phyloP scores from a whole-genome alignment of 2,113 vertebrate genomes.

The Ictidomys tridecemlineatus region DNA sequence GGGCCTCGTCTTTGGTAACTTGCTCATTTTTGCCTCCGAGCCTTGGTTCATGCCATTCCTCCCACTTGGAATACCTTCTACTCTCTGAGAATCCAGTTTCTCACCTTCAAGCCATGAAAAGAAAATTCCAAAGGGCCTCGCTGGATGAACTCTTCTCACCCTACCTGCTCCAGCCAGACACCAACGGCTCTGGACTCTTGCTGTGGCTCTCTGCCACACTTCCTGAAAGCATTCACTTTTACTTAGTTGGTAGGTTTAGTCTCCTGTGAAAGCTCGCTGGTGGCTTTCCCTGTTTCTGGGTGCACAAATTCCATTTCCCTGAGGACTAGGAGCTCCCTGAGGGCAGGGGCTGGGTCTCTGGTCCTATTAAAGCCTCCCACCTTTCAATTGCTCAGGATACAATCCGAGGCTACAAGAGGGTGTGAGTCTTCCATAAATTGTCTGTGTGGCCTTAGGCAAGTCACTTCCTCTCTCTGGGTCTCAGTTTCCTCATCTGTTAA shows the following conservation, averaged over 20 bases:
- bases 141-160: neutral
- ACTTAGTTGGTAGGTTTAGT: neutral
- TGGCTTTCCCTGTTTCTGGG: neutral
- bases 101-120: constrained; percentile 64
- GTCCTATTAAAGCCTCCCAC: neutral
- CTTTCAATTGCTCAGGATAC: neutral
- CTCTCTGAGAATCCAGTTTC: constrained; percentile 58
- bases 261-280: neutral
- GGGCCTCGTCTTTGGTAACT: neutral
- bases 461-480: constrained; percentile 66
- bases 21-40: constrained; percentile 40
- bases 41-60: constrained; percentile 29
- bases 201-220: neutral
- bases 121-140: constrained; percentile 9
- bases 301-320: neutral
- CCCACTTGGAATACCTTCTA: constrained; percentile 55
- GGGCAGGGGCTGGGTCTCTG: neutral
- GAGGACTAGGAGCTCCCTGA: neutral
- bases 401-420: neutral
- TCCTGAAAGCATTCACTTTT: neutral
- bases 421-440: neutral
- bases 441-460: constrained; percentile 56
- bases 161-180: neutral
- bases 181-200: neutral
- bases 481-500: constrained; percentile 76